Evolutionary conservation across 2,113 vertebrate genomes (phyloP).

Genomic region (Globicephala melas): DNA sequence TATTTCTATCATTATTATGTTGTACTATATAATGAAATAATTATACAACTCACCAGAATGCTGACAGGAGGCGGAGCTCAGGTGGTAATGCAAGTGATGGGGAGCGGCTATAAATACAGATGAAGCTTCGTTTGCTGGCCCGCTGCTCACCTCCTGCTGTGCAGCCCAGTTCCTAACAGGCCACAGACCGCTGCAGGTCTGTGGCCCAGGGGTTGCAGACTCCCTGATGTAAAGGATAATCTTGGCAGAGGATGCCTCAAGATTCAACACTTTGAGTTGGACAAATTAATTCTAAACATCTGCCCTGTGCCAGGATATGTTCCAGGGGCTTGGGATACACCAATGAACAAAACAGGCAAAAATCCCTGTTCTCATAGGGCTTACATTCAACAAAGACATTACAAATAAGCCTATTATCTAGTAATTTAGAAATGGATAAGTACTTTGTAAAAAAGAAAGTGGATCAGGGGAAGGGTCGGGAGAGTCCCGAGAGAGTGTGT

Average conservation of each 20-base stretch:
- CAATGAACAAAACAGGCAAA: background rate
- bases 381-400: background rate
- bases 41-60: no score
- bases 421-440: background rate
- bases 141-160: no score
- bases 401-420: background rate
- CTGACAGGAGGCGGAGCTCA: no score
- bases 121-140: no score
- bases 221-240: background rate
- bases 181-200: no score
- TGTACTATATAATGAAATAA: no score
- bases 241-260: background rate
- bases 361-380: background rate
- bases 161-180: no score
- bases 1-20: no score
- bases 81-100: no score
- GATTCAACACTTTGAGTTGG: background rate
- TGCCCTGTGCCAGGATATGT: background rate
- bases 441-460: background rate
- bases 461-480: rapidly evolving
- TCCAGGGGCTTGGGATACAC: background rate
- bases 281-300: background rate
- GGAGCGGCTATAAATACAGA: no score
- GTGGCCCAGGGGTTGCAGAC: no score
- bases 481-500: rapidly evolving